Conservation (phyloP, 2,113 vertebrate species). For the Grammomys dolichurus region DNA sequence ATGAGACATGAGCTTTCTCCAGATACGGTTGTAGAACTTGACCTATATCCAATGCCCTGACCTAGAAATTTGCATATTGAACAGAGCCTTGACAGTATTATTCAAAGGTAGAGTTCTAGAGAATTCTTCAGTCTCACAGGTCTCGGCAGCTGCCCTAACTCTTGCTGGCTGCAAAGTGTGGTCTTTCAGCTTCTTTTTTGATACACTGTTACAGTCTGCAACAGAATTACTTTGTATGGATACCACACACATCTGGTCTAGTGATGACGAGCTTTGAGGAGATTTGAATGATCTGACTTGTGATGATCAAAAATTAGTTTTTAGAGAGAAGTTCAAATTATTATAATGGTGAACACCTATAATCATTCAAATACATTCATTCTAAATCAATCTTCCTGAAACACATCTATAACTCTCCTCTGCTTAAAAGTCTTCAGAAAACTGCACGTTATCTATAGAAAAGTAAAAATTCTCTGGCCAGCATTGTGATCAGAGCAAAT, state of each 20-base stretch:
- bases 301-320: neutral
- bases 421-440: conserved; percentile 36
- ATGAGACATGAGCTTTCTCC: neutral
- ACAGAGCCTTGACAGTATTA: neutral
- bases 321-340: conserved; percentile 39
- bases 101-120: neutral
- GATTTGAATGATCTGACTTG: neutral
- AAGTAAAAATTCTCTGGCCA: neutral
- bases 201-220: neutral
- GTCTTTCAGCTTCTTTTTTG: neutral
- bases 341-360: neutral
- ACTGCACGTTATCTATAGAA: neutral
- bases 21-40: neutral
- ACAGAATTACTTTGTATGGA: neutral
- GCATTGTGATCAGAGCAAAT: neutral
- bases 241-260: neutral
- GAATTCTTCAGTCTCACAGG: neutral
- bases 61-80: neutral
- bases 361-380: neutral
- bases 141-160: neutral
- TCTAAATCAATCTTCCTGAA: neutral
- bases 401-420: neutral
- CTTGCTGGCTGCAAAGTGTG: neutral
- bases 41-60: neutral
- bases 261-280: neutral